Conservation (phyloP, 2,797 vertebrate genomes). For the Diplodus sargus region DNA sequence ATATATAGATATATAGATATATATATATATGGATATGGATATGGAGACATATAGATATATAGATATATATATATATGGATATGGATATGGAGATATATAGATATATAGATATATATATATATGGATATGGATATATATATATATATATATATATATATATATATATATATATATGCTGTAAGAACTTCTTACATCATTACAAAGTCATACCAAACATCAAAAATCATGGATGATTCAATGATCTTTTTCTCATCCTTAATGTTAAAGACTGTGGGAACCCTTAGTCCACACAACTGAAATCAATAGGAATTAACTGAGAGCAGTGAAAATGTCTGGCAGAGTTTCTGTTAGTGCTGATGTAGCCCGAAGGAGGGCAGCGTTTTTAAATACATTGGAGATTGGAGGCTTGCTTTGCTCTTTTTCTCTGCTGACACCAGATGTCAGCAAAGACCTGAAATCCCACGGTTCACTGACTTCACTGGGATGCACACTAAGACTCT, state of each 20-base stretch:
- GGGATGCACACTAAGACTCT: neutral
- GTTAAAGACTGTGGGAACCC: neutral
- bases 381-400: neutral
- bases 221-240: neutral
- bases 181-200: neutral
- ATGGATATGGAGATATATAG: no score
- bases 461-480: constrained; percentile 37
- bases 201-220: neutral
- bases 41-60: no score
- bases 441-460: constrained; percentile 67
- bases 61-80: no score
- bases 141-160: no score
- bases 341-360: constrained; percentile 38
- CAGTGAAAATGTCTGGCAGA: constrained; percentile 32
- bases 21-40: no score
- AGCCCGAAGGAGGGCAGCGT: constrained; percentile 46
- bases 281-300: constrained; percentile 1
- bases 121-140: no score
- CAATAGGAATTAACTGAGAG: constrained; percentile 16
- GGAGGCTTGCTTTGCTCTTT: constrained; percentile 34
- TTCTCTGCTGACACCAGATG: constrained; percentile 67
- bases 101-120: no score
- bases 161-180: neutral
- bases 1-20: no score
- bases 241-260: neutral